Percentiles rank a stretch among this genome's conserved stretches.
Conservation (phyloP, 2,797 vertebrate species). For the Poecile montanus region DNA sequence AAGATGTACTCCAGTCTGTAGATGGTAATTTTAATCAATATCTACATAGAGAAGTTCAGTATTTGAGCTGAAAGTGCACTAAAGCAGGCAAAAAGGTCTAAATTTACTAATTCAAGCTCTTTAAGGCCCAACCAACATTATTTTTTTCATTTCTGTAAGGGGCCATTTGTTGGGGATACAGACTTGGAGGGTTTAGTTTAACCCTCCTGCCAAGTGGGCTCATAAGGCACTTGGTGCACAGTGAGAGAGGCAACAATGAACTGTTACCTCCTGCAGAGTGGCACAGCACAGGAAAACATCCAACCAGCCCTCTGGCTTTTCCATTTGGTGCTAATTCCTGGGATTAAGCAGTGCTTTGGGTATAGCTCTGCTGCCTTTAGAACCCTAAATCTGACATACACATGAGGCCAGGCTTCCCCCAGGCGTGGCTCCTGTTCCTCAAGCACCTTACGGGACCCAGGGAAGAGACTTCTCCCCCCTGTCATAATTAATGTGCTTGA, state of each 20-base stretch:
- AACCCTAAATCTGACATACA: neutral
- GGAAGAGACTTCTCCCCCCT: neutral
- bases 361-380: neutral
- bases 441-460: fast-evolving
- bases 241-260: neutral
- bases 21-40: neutral
- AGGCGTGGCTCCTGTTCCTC: fast-evolving
- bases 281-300: neutral
- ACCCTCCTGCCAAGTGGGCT: neutral
- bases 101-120: neutral
- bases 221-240: conserved; percentile 28
- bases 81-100: neutral
- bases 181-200: neutral
- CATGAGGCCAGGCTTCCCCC: neutral
- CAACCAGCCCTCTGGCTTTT: neutral
- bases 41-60: neutral
- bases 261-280: neutral
- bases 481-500: neutral
- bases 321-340: neutral
- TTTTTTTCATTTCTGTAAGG: neutral
- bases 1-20: neutral
- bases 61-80: neutral
- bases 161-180: neutral
- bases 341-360: neutral
- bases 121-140: neutral